Base-by-base conservation (phyloP, 2,113 vertebrate genomes). In the Addax nasomaculatus region DNA sequence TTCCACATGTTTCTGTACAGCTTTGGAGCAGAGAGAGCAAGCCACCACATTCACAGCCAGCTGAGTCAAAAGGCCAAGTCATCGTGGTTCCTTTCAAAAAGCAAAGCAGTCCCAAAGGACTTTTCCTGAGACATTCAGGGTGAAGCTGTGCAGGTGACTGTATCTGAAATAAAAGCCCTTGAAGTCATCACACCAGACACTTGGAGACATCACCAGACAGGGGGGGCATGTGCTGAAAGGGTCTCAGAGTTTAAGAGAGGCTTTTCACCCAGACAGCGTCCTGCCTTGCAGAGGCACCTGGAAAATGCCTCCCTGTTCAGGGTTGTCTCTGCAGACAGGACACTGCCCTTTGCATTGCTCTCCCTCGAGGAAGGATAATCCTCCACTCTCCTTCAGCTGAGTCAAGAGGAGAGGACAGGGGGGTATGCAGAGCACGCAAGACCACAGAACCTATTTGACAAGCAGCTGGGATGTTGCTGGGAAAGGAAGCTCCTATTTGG, bases 171-270 rank as follows among this genome's bases (percentile, higher is more conserved):
- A 27, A 60, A 80, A 14, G 17, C 11, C 1, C 5, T 57, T 73
- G 27, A 80, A 84, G 29, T 17, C 15, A 5, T 55, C 21, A 4
- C 8, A 43, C 4, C 3, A 76, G 10, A 17, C 13, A 47, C 55
- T 16, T 15, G 36, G 67, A 51, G 53, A 13, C 33, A 21, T 17
- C 30, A 1, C n/a, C 30, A 3, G 7, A 21, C 27, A 79, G 51
- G 27, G 19, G 19, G 0, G 14, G 16, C 80, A 25, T 0, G 3
- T 0, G 27, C 47, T 7, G 36, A 12, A 12, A 43, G 30, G 43
- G 45, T 5, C 0, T 0, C 16, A 2, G 15, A 67, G 90, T 2
- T 51, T 36, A 47, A 39, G 45, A 85, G 8, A 39, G 17, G 57
- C 51, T 49, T 86, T 85, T 62, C 30, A n/a, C 25, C 13, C 5